A percentile compares a stretch with the other conserved stretches of the same genome.
These are phyloP conservation scores for Siderastrea radians DNA, from an alignment of 92 coral and sea anemone genomes.

Conservation along the genomic window DNA sequence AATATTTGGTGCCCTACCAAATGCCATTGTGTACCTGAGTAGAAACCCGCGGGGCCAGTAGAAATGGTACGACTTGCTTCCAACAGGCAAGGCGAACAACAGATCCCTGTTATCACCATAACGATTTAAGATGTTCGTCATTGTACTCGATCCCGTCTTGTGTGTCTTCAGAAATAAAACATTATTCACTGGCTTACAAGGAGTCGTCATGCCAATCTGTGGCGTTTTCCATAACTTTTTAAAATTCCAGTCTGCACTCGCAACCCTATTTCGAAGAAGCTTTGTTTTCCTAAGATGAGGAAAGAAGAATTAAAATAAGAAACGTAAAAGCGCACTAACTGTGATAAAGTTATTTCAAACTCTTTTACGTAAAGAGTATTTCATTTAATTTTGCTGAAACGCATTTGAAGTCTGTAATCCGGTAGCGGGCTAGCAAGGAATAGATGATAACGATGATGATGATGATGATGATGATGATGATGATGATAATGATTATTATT, in stretches of 20 bases:
- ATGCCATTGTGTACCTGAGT: not conserved
- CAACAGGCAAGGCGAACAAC: slow-evolving; percentile 15
- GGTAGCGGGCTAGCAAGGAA: too few species aligned
- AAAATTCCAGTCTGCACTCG: not conserved
- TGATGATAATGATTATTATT: too few species aligned
- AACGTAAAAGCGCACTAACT: too few species aligned
- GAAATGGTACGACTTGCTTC: not conserved
- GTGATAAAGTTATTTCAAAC: too few species aligned
- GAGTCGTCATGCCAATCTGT: not conserved
- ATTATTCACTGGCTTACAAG: slow-evolving; percentile 30
- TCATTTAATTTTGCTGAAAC: too few species aligned
- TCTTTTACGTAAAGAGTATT: too few species aligned
- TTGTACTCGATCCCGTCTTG: slow-evolving; percentile 50
- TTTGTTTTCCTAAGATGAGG: not conserved
- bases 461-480: too few species aligned
- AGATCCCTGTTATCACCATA: slow-evolving; percentile 32
- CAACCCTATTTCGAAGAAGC: not conserved
- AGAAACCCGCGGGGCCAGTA: slow-evolving; percentile 17
- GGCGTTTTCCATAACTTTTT: too few species aligned
- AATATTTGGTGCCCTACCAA: slow-evolving; percentile 65
- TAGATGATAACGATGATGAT: too few species aligned
- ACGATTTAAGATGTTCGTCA: slow-evolving; percentile 47
- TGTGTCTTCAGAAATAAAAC: slow-evolving; percentile 46
- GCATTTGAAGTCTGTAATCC: too few species aligned
- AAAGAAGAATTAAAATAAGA: too few species aligned